phyloP scores from a whole-genome alignment of 2,113 vertebrate genomes.

The Saguinus imperator region DNA sequence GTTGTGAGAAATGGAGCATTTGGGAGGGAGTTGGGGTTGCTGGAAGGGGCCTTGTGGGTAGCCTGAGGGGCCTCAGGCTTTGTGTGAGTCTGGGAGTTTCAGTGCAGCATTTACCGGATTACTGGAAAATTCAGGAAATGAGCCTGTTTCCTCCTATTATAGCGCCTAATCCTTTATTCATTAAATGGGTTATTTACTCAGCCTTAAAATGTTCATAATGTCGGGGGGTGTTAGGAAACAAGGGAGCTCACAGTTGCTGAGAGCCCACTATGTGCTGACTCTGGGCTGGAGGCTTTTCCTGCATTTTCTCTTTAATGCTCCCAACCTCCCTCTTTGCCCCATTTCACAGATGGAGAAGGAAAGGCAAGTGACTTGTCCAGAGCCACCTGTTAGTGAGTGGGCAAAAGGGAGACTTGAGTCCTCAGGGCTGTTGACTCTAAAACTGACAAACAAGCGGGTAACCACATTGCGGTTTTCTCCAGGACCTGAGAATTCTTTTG shows the following conservation, averaged over 20 bases:
- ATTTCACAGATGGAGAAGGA: neutral
- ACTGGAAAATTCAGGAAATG: neutral
- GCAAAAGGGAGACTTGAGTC: neutral
- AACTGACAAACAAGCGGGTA: neutral
- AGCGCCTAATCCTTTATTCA: neutral
- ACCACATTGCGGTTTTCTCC: neutral
- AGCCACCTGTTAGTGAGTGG: neutral
- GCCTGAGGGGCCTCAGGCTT: neutral
- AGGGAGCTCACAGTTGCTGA: neutral
- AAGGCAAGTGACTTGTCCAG: neutral
- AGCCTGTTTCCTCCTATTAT: neutral
- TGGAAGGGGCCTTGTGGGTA: neutral
- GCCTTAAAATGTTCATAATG: neutral
- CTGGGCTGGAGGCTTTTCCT: neutral
- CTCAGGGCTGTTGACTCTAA: too few species aligned
- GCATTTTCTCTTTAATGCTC: neutral
- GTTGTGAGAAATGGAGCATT: neutral
- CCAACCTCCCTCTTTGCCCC: neutral
- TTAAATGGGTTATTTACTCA: neutral
- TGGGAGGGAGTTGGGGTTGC: fast-evolving
- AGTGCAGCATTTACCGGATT: neutral
- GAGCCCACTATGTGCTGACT: neutral
- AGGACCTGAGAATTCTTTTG: neutral
- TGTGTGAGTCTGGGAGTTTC: neutral
- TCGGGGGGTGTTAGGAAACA: neutral